Percentiles rank a stretch among this genome's conserved stretches.
Conservation (phyloP, 2,797 vertebrate genomes). For the Notamacropus eugenii region DNA sequence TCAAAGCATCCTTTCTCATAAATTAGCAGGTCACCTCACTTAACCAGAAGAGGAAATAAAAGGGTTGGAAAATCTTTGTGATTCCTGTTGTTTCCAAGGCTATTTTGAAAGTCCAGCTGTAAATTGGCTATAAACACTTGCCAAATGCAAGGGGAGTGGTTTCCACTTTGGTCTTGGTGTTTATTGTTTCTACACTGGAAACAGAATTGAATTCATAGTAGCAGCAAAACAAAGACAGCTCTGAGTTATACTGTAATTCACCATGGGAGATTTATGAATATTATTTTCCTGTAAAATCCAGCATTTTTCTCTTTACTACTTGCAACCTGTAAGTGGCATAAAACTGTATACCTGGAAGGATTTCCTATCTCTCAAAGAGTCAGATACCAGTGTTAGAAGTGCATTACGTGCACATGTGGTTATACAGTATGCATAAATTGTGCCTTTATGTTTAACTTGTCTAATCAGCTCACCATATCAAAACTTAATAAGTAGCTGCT, state of each 20-base stretch:
- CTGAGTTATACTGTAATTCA: constrained; percentile 82
- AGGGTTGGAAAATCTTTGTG: constrained; percentile 46
- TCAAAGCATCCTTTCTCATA: not conserved
- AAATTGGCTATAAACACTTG: constrained; percentile 68
- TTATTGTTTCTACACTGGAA: constrained; percentile 75
- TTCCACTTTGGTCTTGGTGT: constrained; percentile 73
- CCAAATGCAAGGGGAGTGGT: constrained; percentile 73
- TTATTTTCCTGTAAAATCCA: constrained; percentile 85
- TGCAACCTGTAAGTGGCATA: constrained; percentile 76
- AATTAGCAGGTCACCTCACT: not conserved
- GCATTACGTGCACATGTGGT: constrained; percentile 58
- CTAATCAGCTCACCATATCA: constrained; percentile 83
- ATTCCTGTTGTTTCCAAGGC: constrained; percentile 48
- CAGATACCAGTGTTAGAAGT: constrained; percentile 60
- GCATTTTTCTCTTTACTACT: constrained; percentile 82
- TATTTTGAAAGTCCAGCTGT: constrained; percentile 13
- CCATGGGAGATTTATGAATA: constrained; percentile 83
- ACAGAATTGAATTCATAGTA: constrained; percentile 76
- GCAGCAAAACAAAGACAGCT: constrained; percentile 81
- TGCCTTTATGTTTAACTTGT: constrained; percentile 80
- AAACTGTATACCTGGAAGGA: constrained; percentile 74
- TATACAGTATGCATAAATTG: constrained; percentile 73
- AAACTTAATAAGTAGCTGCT: constrained; percentile 85
- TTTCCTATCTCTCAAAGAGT: constrained; percentile 51
- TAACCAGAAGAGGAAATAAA: constrained; percentile 3